Evolutionary conservation across 2,888 invertebrate genomes (phyloP).

Genomic region (Vesta saturnalis): DNA sequence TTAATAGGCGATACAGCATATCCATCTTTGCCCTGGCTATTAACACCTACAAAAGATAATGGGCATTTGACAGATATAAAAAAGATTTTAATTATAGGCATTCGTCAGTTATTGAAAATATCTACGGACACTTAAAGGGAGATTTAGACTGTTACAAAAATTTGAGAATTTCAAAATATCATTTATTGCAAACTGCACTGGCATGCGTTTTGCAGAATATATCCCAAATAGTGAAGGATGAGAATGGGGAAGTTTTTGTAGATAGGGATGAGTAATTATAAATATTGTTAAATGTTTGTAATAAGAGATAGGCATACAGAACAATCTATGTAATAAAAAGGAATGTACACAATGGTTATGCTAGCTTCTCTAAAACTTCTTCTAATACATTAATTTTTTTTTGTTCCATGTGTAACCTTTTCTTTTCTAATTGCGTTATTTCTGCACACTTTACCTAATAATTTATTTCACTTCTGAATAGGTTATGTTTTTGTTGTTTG

Average conservation of each 20-base stretch:
- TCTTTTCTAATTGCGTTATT: too few species aligned
- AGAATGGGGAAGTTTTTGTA: neutral
- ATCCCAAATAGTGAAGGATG: neutral
- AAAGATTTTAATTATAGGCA: slow-evolving; percentile 36
- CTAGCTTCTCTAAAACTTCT: neutral
- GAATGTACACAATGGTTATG: too few species aligned
- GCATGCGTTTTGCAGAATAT: slow-evolving; percentile 37
- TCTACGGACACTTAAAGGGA: slow-evolving; percentile 38
- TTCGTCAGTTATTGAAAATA: slow-evolving; percentile 36
- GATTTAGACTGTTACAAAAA: too few species aligned
- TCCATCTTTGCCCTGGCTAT: too few species aligned
- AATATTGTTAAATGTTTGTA: too few species aligned
- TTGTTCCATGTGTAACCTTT: neutral
- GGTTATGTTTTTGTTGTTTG: neutral
- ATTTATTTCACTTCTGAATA: neutral
- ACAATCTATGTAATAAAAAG: too few species aligned
- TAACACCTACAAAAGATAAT: too few species aligned
- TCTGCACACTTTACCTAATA: neutral
- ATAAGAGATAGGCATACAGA: neutral
- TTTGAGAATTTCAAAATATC: too few species aligned
- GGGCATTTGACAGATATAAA: slow-evolving; percentile 30
- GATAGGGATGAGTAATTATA: neutral
- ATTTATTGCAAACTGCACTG: slow-evolving; percentile 28
- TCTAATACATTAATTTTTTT: neutral
- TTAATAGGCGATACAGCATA: too few species aligned